A percentile compares a stretch with the other conserved stretches of the same genome.
These are phyloP conservation scores for Chirona hameri DNA, from an alignment of 2,888 invertebrate species.

Conservation along the genomic window DNA sequence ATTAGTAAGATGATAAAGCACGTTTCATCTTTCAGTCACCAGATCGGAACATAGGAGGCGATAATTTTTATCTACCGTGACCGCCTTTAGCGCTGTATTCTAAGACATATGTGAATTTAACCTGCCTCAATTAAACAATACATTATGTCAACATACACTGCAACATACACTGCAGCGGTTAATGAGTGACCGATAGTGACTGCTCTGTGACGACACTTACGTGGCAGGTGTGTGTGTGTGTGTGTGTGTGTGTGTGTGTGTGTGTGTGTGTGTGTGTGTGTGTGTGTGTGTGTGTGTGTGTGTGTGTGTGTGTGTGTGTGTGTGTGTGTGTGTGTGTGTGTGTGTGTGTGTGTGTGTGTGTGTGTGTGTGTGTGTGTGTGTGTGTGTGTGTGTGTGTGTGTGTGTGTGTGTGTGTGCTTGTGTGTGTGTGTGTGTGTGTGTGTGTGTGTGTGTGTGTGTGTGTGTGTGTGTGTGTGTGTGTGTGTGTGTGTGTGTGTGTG, in stretches of 20 bases:
- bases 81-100: too few species aligned
- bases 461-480: constrained; percentile 12
- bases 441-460: constrained; percentile 7
- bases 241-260: constrained; percentile 22
- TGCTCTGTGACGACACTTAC: neutral
- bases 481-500: constrained; percentile 11
- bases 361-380: constrained; percentile 12
- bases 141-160: too few species aligned
- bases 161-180: too few species aligned
- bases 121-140: too few species aligned
- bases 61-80: too few species aligned
- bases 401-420: too few species aligned
- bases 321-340: constrained; percentile 12
- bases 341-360: constrained; percentile 12
- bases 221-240: constrained; percentile 4
- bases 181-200: too few species aligned
- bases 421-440: constrained; percentile 12
- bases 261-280: constrained; percentile 22
- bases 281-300: constrained; percentile 22
- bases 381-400: constrained; percentile 11
- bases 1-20: too few species aligned
- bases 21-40: too few species aligned
- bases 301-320: constrained; percentile 2
- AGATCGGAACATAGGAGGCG: too few species aligned
- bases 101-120: too few species aligned